Evolutionary conservation across 2,797 vertebrate genomes (phyloP), one percentile per base, ranked within the genome.

Genomic region (Buphagus erythrorhynchus): DNA sequence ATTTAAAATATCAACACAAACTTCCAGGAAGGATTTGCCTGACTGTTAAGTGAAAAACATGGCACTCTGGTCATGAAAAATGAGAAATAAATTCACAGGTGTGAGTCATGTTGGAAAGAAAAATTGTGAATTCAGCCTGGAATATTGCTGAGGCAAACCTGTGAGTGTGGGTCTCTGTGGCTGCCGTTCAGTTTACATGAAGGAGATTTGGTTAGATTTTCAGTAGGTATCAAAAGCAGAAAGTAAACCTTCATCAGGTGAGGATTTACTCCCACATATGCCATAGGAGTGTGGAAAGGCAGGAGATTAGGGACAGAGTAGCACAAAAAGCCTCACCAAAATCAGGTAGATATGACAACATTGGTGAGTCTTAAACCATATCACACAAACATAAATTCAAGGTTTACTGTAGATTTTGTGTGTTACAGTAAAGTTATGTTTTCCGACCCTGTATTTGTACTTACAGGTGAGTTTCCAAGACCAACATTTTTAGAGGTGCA

Each of bases 31-130:
- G 80, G 74, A 92, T 93, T 94, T 92, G 51, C 67, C 59, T 92
- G 80, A 84, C 74, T 73, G 51, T 82, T 91, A 73, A 91, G 67
- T 82, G 83, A 91, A 96, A 92, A 95, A 93, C 78, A 89, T 93
- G 84, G 77, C 71, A 85, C 59, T 80, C 54, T 59, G 63, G 48
- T 82, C 16, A 67, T 89, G 74, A 94, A 89, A 89, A 94, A 92
- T 76, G 91, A 82, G 84, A 78, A 97, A 89, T 76, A 88, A 78
- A 95, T 82, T 89, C 67, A 85, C 16, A 75, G 33, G 16, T 66
- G 36, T 95, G 94, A 97, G 88, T 96, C 93, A 91, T 52, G 43
- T 40, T 76, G 88, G 92, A 93, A 96, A 92, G 58, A 78, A 87
- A 88, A 93, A 46, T 33, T 58, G 33, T 94, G 42, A 90, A 91